Conservation (phyloP, 2,888 invertebrate species). For the Seira musarum region DNA sequence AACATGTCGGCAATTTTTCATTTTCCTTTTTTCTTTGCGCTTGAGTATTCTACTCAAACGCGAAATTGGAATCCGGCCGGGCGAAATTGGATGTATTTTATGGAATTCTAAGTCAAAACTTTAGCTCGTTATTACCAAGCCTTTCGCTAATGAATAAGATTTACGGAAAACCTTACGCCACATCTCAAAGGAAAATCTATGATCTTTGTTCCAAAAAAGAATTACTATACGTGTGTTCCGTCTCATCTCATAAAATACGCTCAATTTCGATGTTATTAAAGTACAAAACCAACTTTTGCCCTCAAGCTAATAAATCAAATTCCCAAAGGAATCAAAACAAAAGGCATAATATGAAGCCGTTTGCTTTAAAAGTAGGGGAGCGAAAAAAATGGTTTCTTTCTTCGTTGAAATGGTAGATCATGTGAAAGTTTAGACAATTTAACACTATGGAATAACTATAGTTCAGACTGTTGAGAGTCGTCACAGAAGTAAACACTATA, state of each 20-base stretch:
- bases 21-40: not conserved
- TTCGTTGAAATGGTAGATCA: too few relatives aligned
- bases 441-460: too few relatives aligned
- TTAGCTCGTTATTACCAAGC: not conserved
- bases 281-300: not conserved
- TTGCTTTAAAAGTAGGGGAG: too few relatives aligned
- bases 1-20: not conserved
- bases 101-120: not conserved
- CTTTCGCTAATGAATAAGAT: constrained; percentile 3
- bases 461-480: too few relatives aligned
- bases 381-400: too few relatives aligned
- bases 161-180: not conserved
- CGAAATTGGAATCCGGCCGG: not conserved
- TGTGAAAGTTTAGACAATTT: too few relatives aligned
- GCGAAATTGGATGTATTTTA: not conserved
- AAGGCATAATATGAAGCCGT: not conserved
- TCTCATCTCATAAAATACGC: not conserved
- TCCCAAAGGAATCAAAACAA: not conserved
- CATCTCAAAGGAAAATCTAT: not conserved
- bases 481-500: too few relatives aligned
- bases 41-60: not conserved
- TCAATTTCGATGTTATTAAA: too few relatives aligned
- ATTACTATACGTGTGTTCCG: not conserved
- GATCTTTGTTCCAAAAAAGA: not conserved
- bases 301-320: constrained; percentile 6